Evolutionary conservation across 2,888 invertebrate genomes (phyloP).

Genomic region (Seira musarum): DNA sequence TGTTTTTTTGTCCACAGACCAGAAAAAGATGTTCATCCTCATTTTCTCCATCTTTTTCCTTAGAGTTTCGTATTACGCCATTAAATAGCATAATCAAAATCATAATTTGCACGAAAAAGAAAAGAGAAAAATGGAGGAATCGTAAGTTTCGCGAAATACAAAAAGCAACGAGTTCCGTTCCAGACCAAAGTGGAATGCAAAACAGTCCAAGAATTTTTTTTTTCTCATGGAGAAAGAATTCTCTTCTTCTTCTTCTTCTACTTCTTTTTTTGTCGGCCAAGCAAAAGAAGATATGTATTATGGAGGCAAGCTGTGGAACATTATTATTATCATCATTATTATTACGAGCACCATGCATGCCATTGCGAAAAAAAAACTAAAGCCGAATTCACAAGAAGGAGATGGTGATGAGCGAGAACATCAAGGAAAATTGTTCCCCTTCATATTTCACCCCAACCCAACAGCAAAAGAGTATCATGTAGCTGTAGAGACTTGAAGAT

Average conservation of each 20-base stretch:
- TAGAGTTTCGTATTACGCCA: conserved; percentile 25
- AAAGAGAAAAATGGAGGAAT: conserved; percentile 1
- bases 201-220: conserved; percentile 31
- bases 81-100: conserved; percentile 57
- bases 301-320: conserved; percentile 51
- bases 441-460: conserved; percentile 6
- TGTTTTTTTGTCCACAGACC: background rate
- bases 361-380: background rate
- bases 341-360: conserved; percentile 23
- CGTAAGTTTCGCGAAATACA: background rate
- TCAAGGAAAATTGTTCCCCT: conserved; percentile 24
- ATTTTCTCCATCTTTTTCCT: conserved; percentile 15
- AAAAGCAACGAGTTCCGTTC: background rate
- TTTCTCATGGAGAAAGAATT: no score
- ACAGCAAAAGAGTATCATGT: no score
- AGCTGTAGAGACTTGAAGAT: no score
- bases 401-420: conserved; percentile 28
- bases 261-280: no score
- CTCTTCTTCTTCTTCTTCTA: no score
- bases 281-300: conserved; percentile 24
- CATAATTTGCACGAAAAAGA: conserved; percentile 41
- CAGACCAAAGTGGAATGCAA: conserved; percentile 27
- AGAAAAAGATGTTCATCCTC: conserved; percentile 1
- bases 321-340: conserved; percentile 53
- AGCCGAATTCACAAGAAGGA: conserved; percentile 13